Percentiles rank a stretch among this genome's conserved stretches.
Conservation (phyloP, 2,888 invertebrate species). For the Tupiocoris notatus region DNA sequence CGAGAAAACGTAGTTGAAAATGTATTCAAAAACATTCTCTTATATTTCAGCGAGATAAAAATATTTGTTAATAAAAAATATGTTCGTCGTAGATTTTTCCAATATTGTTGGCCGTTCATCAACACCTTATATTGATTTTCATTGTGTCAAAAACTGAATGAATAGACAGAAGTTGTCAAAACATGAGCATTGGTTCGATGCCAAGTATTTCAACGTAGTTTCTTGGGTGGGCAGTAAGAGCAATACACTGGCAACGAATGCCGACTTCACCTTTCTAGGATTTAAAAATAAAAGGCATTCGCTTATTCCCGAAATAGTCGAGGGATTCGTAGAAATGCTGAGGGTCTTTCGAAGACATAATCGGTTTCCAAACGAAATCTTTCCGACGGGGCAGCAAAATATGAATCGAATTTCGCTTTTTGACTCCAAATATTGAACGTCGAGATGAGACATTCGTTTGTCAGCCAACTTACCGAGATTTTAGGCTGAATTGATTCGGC, state of each 20-base stretch:
- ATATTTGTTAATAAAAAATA: too few species aligned
- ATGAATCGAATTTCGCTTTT: not conserved
- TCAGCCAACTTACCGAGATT: too few species aligned
- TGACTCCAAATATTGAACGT: too few species aligned
- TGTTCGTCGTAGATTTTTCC: too few species aligned
- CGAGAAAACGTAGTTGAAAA: too few species aligned
- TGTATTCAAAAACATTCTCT: too few species aligned
- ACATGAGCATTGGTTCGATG: not conserved
- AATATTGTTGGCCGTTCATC: too few species aligned
- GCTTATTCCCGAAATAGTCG: constrained; percentile 16
- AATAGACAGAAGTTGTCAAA: not conserved
- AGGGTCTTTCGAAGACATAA: not conserved
- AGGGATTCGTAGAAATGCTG: not conserved
- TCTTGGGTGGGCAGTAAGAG: not conserved
- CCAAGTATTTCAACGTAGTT: not conserved
- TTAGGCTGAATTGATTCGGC: too few species aligned
- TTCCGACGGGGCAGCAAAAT: not conserved
- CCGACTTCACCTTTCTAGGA: constrained; percentile 30
- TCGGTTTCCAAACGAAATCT: too few species aligned
- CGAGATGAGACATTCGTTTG: too few species aligned
- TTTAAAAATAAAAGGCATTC: constrained; percentile 28
- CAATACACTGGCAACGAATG: not conserved
- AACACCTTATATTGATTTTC: too few species aligned
- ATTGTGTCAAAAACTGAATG: not conserved
- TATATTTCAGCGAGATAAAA: too few species aligned